Evolutionary conservation across 2,113 vertebrate species (phyloP).

Genomic region (Oophaga pumilio): DNA sequence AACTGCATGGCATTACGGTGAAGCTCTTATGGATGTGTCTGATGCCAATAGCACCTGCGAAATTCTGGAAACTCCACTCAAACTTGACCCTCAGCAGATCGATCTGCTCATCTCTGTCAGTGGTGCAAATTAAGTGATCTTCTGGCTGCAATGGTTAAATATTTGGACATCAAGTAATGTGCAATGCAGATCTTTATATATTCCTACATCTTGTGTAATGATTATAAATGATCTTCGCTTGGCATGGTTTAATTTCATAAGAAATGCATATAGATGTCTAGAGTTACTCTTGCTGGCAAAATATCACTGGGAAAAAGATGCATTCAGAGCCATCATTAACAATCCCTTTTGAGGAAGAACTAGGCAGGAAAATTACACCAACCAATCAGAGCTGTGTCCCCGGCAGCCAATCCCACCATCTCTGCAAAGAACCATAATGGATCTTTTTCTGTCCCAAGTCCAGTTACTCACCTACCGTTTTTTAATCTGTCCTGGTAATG

Average conservation of each 20-base stretch:
- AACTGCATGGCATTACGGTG: too few species aligned
- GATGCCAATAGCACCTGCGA: too few species aligned
- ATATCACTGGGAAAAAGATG: background rate
- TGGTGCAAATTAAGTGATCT: background rate
- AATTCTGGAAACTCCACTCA: too few species aligned
- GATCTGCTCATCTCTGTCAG: too few species aligned
- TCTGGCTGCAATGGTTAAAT: background rate
- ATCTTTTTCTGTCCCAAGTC: constrained; percentile 19
- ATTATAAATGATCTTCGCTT: background rate
- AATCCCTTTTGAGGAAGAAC: constrained; percentile 36
- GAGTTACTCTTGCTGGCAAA: background rate
- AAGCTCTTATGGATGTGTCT: too few species aligned
- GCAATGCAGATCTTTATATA: background rate
- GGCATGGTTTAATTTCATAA: background rate
- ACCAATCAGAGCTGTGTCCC: constrained; percentile 18
- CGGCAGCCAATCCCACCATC: constrained; percentile 12
- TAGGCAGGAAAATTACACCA: constrained; percentile 44
- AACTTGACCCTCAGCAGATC: too few species aligned
- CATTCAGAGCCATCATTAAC: background rate
- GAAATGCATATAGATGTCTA: background rate
- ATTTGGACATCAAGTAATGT: background rate
- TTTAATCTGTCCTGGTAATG: constrained; percentile 25
- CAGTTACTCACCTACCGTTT: constrained; percentile 29
- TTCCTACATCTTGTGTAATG: background rate
- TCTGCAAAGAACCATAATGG: constrained; percentile 16